These are phyloP conservation scores for Poliocrania exsul DNA, from an alignment of 2,797 vertebrate genomes.

Conservation along the genomic window DNA sequence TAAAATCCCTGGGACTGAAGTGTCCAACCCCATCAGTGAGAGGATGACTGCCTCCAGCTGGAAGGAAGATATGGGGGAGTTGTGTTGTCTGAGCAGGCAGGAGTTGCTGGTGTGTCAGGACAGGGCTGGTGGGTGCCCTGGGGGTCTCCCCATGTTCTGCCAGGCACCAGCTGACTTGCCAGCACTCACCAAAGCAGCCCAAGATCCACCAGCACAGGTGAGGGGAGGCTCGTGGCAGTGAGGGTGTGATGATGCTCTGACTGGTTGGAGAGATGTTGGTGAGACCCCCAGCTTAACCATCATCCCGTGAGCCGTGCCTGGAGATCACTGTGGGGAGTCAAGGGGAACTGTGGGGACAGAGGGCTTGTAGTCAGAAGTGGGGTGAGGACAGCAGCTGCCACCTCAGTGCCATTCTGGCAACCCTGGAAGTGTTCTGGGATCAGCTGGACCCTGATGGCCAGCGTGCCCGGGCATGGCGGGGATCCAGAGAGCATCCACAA, in stretches of 20 bases:
- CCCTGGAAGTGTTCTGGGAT: not conserved
- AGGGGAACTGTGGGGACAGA: not conserved
- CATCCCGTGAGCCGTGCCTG: accelerated
- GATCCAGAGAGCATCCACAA: not conserved
- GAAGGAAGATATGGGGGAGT: not conserved
- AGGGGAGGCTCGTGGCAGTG: not conserved
- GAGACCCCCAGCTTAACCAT: not conserved
- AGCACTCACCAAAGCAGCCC: not conserved
- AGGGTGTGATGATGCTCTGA: not conserved
- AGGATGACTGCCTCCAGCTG: not conserved
- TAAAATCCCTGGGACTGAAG: not conserved
- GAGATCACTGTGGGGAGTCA: not conserved
- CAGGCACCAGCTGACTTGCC: not conserved
- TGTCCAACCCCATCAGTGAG: accelerated
- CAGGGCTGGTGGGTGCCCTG: accelerated
- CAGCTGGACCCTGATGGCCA: not conserved
- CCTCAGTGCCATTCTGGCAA: not conserved
- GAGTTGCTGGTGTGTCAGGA: not conserved
- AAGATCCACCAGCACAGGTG: accelerated
- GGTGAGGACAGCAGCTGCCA: not conserved
- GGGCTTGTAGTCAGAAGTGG: not conserved
- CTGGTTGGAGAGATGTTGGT: not conserved
- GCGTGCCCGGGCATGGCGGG: accelerated
- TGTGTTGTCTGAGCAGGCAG: not conserved
- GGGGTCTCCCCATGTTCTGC: not conserved